Conservation (phyloP, 2,797 vertebrate species). For the Pseudochromis fuscus region DNA sequence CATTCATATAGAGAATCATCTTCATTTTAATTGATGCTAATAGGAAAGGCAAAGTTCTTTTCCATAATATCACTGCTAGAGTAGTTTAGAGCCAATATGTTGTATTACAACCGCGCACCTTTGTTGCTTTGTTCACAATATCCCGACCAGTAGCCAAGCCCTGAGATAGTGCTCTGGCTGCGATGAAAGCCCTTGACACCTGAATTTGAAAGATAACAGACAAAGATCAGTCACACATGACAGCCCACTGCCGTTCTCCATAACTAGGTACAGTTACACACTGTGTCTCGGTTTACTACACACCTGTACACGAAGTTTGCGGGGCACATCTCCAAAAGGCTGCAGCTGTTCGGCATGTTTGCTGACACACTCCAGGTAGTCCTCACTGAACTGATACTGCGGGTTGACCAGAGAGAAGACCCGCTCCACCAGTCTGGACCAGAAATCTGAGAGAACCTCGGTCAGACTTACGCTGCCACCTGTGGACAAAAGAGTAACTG, state of each 20-base stretch:
- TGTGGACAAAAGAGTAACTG: constrained; percentile 51
- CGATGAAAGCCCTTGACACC: constrained; percentile 89
- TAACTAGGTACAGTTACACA: neutral
- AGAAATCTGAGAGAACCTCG: constrained; percentile 91
- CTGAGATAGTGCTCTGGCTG: constrained; percentile 88
- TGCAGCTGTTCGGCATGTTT: constrained; percentile 89
- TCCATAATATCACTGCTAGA: neutral
- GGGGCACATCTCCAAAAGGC: constrained; percentile 91
- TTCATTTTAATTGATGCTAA: too few relatives aligned
- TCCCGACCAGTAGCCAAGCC: constrained; percentile 88
- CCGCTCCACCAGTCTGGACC: constrained; percentile 90
- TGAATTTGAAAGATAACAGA: constrained; percentile 52
- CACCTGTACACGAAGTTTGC: constrained; percentile 89
- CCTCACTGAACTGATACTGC: constrained; percentile 90
- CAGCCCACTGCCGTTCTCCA: neutral
- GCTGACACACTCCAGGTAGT: constrained; percentile 92
- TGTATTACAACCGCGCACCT: constrained; percentile 78
- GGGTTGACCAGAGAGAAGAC: constrained; percentile 92
- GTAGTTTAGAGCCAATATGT: neutral
- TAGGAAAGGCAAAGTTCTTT: neutral
- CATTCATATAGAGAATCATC: too few relatives aligned
- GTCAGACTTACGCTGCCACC: constrained; percentile 86
- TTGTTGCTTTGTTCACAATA: constrained; percentile 88
- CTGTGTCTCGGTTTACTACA: constrained; percentile 20
- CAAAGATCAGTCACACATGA: neutral